Evolutionary conservation across 2,888 invertebrate genomes (phyloP), one percentile per base, ranked within the genome.

Genomic region (Azorinus chamasolen): DNA sequence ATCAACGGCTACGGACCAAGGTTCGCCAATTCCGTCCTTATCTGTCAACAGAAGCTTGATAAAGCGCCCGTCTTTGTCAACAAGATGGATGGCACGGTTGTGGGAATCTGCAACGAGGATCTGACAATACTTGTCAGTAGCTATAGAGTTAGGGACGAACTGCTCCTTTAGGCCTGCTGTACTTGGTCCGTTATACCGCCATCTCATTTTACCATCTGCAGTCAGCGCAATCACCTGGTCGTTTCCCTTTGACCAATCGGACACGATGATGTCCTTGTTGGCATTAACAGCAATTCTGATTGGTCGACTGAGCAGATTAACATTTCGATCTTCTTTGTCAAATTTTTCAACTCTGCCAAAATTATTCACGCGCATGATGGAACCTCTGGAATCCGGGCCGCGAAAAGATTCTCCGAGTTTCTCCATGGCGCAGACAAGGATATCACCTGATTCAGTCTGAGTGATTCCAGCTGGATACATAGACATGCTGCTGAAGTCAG

Each of bases 391-490:
- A 8, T 78, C 81, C 1, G 71, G 64, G 8, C 71, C 71, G 16
- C 75, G 54, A 3, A 78, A 39, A 0, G 77, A 62, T 39, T 81
- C 81, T 16, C 78, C 78, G 1, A 78, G 62, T 37, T 78, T 81
- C 32, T 81, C 78, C 81, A 81, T 81, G 20, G 75, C 81, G 24
- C 81, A 81, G n/a, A 78, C 81, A 10, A 81, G 62, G 2, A 81
- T 64, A 27, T 78, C 78, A 16, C 81, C 78, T n/a, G 74, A 63
- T 41, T 81, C 81, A 3, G 72, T 81, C 50, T 81, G 77, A 1
- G 78, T 55, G 2, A 78, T 12, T 5, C 78, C 81, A 14, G 81
- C 69, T 8, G 81, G 81, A 64, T 72, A 81, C 50, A 72, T 61
- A 8, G 81, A 72, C 22, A 75, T 68, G 41, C 66, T 78, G 4